Conservation (phyloP, 2,113 vertebrate species). For the Daboia siamensis region DNA sequence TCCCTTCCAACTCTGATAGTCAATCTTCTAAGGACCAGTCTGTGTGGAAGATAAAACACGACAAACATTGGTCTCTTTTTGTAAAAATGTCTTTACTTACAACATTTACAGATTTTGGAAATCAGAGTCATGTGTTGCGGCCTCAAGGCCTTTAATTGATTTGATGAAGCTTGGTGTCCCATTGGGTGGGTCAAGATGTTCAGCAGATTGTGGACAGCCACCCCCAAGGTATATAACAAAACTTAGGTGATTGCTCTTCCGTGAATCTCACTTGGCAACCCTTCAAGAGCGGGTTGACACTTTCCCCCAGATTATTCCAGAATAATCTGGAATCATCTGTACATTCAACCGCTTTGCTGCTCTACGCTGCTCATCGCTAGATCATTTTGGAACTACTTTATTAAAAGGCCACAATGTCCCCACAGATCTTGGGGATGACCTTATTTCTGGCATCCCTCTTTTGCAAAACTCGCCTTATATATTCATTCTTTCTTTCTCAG, state of each 20-base stretch:
- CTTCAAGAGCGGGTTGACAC: neutral
- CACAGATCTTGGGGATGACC: neutral
- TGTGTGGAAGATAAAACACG: neutral
- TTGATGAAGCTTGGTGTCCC: neutral
- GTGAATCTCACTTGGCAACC: neutral
- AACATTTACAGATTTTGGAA: neutral
- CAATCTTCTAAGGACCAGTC: neutral
- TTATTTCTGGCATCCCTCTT: neutral
- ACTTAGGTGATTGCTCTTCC: neutral
- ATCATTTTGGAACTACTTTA: neutral
- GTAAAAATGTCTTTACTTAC: slow-evolving; percentile 6
- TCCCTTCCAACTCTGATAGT: neutral
- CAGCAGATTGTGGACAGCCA: neutral
- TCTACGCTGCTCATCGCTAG: neutral
- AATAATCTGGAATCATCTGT: neutral
- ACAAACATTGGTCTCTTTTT: neutral
- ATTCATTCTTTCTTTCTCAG: neutral
- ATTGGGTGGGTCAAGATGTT: neutral
- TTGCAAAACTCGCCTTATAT: neutral
- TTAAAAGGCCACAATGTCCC: neutral
- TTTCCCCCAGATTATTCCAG: neutral
- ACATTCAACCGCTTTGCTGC: neutral
- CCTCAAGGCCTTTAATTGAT: neutral
- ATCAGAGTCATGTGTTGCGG: neutral
- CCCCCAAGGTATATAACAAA: neutral